phyloP scores from a whole-genome alignment of 2,888 invertebrate species.

The Dicroscelio sp. region DNA sequence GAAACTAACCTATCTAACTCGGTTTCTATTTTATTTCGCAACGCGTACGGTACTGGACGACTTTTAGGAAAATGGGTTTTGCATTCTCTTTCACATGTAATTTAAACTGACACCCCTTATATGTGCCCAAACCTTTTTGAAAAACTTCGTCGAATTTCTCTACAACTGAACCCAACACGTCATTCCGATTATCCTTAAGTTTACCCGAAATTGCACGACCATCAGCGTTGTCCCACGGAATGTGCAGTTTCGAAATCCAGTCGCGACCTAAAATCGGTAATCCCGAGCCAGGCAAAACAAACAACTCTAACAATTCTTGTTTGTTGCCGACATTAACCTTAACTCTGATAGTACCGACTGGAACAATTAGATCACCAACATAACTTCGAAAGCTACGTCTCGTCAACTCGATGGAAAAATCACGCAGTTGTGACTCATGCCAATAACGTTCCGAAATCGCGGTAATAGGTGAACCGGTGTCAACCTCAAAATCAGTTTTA shows the following conservation, averaged over 20 bases:
- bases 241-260: conserved; percentile 43
- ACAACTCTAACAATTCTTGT: conserved; percentile 36
- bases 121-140: conserved; percentile 57
- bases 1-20: conserved; percentile 56
- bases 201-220: background rate
- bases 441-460: conserved; percentile 68
- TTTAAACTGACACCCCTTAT: conserved; percentile 61
- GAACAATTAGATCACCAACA: conserved; percentile 28
- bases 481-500: conserved; percentile 56
- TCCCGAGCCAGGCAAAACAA: conserved; percentile 53
- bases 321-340: background rate
- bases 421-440: too few species aligned
- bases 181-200: background rate
- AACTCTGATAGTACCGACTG: conserved; percentile 46
- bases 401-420: too few species aligned
- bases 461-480: conserved; percentile 72
- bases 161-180: background rate
- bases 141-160: conserved; percentile 27
- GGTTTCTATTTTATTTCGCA: conserved; percentile 44
- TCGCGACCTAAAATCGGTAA: conserved; percentile 57
- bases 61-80: conserved; percentile 68
- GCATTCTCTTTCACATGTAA: conserved; percentile 47
- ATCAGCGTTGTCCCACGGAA: background rate
- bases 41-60: conserved; percentile 62
- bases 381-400: conserved; percentile 54